Base-by-base conservation (phyloP, 2,797 vertebrate genomes). In the Garrulus glandarius region DNA sequence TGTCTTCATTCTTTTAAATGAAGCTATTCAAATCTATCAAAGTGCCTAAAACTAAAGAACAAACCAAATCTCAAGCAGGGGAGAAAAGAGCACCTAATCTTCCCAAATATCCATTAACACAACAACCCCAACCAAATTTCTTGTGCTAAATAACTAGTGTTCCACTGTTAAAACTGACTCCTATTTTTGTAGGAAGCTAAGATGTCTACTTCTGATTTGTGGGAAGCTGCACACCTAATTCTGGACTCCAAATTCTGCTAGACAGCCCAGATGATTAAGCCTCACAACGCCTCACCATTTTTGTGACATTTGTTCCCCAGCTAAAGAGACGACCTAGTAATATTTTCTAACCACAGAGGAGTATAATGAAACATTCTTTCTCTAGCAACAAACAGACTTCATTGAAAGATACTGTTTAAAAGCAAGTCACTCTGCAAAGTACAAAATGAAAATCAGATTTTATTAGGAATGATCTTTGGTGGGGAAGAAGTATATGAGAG, bases 271-370 rank as follows among this genome's bases (percentile, higher is more conserved):
- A 22, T 59, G 22, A 52, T 61, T 12, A 18, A 57, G 47, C 15
- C 11, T 32, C 52, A 55, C 30, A 46, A 19, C 0, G 0, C 19
- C 53, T 49, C 39, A 57, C 19, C 15, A 6, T 36, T 82, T 91
- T 12, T 21, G 30, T 32, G 60, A n/a, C 2, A 3, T 69, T 83
- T 74, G 2, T 13, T 24, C 10, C 3, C 5, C 56, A 85, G 13
- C 26, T 77, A 19, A 1, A 49, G 41, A 77, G 46, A 64, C 22
- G 12, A 49, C 20, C 30, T 6, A 37, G 10, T 5, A 61, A 69
- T 43, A 72, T 43, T 88, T 36, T 77, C 16, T 43, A 64, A 30
- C 24, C 27, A 68, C 32, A 57, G 0, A 29, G 7, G 10, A 56
- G 8, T 32, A 32, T 32, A 77, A 74, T 22, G 20, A 77, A 89